A percentile compares a stretch with the other conserved stretches of the same genome.
Conservation (phyloP, 2,797 vertebrate species). For the Cossypha polioptera region DNA sequence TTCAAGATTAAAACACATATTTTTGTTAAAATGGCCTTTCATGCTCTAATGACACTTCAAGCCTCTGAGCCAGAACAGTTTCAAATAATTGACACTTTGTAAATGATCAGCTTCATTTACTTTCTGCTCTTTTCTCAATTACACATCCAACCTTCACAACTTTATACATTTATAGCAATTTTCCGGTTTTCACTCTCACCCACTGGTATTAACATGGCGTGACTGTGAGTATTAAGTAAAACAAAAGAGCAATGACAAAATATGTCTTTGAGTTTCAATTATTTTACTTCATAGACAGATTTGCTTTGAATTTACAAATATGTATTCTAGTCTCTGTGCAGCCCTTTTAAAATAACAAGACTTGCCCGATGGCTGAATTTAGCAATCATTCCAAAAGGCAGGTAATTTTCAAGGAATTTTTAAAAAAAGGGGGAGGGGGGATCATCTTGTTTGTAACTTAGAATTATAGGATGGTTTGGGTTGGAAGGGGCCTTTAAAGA, state of each 20-base stretch:
- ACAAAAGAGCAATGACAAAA: not conserved
- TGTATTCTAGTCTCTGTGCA: not conserved
- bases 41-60: not conserved
- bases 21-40: not conserved
- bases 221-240: not conserved
- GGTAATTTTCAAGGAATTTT: not conserved
- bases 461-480: not conserved
- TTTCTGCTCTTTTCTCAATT: not conserved
- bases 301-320: not conserved
- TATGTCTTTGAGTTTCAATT: not conserved
- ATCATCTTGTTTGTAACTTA: not conserved
- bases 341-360: not conserved
- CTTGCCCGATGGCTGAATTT: accelerated
- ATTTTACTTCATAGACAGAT: not conserved
- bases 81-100: conserved; percentile 5
- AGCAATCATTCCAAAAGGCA: not conserved
- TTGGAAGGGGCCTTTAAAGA: not conserved
- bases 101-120: conserved; percentile 19
- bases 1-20: not conserved
- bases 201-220: not conserved
- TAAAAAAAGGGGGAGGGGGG: not conserved
- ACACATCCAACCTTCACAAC: not conserved
- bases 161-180: not conserved
- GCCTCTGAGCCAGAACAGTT: not conserved
- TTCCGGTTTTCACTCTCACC: not conserved